A percentile compares a stretch with the other conserved stretches of the same genome.
Conservation (phyloP, 2,888 invertebrate species). For the Drosophila phalerata region DNA sequence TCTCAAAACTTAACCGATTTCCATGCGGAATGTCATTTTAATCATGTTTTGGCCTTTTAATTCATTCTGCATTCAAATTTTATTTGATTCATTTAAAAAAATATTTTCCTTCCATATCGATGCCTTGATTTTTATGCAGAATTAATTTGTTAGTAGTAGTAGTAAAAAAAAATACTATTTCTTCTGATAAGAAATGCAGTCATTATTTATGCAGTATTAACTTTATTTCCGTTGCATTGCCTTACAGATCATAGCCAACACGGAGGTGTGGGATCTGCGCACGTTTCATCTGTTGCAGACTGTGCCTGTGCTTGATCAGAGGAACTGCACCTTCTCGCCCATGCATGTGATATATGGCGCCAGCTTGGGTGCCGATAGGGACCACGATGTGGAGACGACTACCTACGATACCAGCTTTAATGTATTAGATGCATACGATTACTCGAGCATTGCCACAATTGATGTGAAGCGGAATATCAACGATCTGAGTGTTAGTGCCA, state of each 20-base stretch:
- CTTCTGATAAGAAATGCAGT: no score
- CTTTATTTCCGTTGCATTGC: background rate
- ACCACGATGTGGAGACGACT: conserved; percentile 89
- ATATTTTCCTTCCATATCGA: no score
- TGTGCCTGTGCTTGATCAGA: conserved; percentile 96
- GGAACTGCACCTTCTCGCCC: conserved; percentile 93
- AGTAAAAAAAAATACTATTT: no score
- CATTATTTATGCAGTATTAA: no score
- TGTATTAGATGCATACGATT: conserved; percentile 97
- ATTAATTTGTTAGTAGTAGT: no score
- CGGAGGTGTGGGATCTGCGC: conserved; percentile 99
- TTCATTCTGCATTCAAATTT: no score
- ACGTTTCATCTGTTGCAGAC: conserved; percentile 97
- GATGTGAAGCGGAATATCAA: conserved; percentile 96
- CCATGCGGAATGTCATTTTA: no score
- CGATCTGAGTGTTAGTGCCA: conserved; percentile 92
- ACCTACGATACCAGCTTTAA: conserved; percentile 97
- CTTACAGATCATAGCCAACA: conserved; percentile 96
- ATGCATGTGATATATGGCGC: conserved; percentile 95
- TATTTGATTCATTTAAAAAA: no score
- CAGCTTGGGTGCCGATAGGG: conserved; percentile 90
- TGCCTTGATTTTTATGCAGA: no score
- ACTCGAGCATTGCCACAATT: conserved; percentile 97
- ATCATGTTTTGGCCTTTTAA: no score
- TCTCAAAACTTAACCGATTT: no score